Evolutionary conservation across 1,140 invertebrate genomes (phyloP), one percentile per base, ranked within the genome.

Genomic region (Meloidogyne hapla): DNA sequence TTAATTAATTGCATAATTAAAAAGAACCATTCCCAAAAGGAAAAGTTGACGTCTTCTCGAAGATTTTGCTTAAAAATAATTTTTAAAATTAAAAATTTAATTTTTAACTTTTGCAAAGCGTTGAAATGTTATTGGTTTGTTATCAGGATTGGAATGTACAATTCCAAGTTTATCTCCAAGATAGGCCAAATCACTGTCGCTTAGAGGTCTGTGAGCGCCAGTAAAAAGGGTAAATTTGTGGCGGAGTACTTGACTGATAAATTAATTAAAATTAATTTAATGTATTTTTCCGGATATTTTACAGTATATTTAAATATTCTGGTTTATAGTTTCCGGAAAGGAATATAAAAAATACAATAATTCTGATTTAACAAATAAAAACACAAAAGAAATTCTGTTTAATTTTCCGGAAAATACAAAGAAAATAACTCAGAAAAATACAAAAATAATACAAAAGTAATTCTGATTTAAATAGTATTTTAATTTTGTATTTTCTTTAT

Each of bases 11-110:
- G 86, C 85, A 86, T 87, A 68, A 87, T 87, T 23, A 83, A 79
- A 76, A 86, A 86, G 69, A 86, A 87, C 85, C 85, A 86, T 81
- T 87, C 85, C 84, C 85, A 86, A 74, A 86, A 86, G 1, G 86
- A 86, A 69, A 86, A 86, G 38, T 72, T 80, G 6, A 86, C 80
- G 25, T 87, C 84, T 23, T 86, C 85, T 1, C 85, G 73, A 23
- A 86, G 77, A 68, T 85, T 87, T 79, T 86, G 84, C 84, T 84
- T 2, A 80, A 48, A 21, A 38, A 15, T 61, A 38, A 64, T 18
- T 5, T 64, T 69, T n/a, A 21, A 12, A 61, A 26, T 23, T 13
- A 13, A 63, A 63, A 25, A 23, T 28, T 25, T 33, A 72, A 4
- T 56, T 48, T n/a, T 12, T n/a, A 62, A 64, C 15, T 69, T 86